These are phyloP conservation scores for Ibycter americanus DNA, from an alignment of 2,797 vertebrate genomes.

Conservation along the genomic window DNA sequence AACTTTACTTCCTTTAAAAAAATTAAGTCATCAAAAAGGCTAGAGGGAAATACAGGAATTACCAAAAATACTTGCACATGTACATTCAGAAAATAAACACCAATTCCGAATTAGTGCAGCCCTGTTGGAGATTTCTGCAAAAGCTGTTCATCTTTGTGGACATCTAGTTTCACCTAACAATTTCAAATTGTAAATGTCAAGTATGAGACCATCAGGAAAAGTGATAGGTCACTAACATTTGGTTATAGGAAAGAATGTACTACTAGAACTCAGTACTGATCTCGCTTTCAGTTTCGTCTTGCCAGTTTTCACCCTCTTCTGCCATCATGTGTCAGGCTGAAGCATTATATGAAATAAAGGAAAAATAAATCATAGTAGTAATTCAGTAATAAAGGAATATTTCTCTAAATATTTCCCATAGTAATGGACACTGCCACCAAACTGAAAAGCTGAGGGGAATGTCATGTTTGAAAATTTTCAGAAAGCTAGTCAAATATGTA, in stretches of 20 bases:
- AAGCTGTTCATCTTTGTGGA: not conserved
- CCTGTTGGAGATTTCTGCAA: not conserved
- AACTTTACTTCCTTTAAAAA: not conserved
- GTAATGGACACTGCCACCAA: not conserved
- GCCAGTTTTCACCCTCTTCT: conserved; percentile 1
- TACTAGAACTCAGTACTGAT: not conserved
- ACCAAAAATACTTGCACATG: not conserved
- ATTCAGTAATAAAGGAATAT: not conserved
- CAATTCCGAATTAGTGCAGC: not conserved
- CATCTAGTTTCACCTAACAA: not conserved
- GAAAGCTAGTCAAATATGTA: not conserved
- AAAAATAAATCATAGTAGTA: not conserved
- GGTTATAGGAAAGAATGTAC: not conserved
- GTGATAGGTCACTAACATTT: not conserved
- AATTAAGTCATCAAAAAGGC: not conserved
- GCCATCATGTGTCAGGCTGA: not conserved
- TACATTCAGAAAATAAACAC: not conserved
- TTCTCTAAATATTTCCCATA: not conserved
- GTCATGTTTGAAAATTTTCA: not conserved
- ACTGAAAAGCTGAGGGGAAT: not conserved
- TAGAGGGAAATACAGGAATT: not conserved
- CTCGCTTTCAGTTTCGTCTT: not conserved
- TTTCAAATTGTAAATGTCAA: not conserved
- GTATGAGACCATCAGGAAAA: not conserved
- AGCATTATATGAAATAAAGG: not conserved